phyloP scores from a whole-genome alignment of 23 tunicate genomes.

The Halocynthia aurantium region DNA sequence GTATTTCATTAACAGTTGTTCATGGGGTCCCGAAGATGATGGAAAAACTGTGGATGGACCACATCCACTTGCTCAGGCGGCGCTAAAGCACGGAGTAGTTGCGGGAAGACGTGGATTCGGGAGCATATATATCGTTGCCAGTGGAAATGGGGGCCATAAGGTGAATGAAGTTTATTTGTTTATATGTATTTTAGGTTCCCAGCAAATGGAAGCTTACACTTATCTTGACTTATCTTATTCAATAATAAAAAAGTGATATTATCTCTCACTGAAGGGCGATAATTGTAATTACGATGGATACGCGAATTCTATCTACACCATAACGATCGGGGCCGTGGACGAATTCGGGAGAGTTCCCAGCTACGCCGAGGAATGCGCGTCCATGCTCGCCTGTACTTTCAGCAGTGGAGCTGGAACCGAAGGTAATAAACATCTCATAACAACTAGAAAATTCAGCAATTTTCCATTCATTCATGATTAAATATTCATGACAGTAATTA shows the following conservation, averaged over 20 bases:
- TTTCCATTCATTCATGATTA: neutral
- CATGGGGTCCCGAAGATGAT: slow-evolving; percentile 99
- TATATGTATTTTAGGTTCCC: too few relatives aligned
- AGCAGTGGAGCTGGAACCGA: slow-evolving; percentile 61
- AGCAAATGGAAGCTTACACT: too few relatives aligned
- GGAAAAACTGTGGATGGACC: slow-evolving; percentile 99
- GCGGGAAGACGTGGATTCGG: slow-evolving; percentile 95
- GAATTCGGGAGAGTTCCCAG: slow-evolving; percentile 80
- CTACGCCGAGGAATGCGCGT: slow-evolving; percentile 92
- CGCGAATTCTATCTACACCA: slow-evolving; percentile 93
- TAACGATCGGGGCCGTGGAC: slow-evolving; percentile 96
- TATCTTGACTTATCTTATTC: too few relatives aligned
- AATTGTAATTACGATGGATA: slow-evolving; percentile 97
- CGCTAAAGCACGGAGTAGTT: slow-evolving; percentile 88
- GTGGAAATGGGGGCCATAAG: slow-evolving; percentile 90
- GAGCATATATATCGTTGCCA: slow-evolving; percentile 90
- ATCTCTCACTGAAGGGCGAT: slow-evolving; percentile 14
- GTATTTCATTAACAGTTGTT: slow-evolving; percentile 38
- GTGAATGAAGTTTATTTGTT: slow-evolving; percentile 18
- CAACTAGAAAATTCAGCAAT: too few relatives aligned
- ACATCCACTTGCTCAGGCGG: slow-evolving; percentile 75
- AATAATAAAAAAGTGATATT: too few relatives aligned
- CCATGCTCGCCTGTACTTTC: slow-evolving; percentile 93
- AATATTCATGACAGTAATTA: neutral
- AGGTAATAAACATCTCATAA: neutral